phyloP scores from a whole-genome alignment of 2,888 invertebrate genomes.

The Carpatolechia fugitivella region DNA sequence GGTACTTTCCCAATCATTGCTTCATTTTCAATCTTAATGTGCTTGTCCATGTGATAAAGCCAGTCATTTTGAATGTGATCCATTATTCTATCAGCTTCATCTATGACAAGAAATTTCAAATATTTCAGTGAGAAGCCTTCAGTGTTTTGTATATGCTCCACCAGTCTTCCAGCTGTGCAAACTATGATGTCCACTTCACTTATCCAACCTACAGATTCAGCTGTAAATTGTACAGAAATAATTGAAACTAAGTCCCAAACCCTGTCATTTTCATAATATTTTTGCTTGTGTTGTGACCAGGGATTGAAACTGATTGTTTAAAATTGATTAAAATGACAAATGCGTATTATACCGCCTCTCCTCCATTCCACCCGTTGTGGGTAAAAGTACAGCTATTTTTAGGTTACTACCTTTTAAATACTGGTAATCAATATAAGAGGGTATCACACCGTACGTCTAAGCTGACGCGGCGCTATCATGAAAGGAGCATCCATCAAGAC shows the following conservation, averaged over 20 bases:
- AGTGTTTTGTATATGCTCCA: constrained; percentile 93
- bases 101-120: constrained; percentile 91
- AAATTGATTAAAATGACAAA: no score
- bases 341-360: no score
- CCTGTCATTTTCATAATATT: no score
- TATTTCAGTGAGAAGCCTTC: constrained; percentile 86
- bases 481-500: no score
- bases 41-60: constrained; percentile 89
- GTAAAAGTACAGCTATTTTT: no score
- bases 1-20: constrained; percentile 70
- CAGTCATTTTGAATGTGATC: constrained; percentile 95
- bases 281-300: no score
- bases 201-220: constrained; percentile 77
- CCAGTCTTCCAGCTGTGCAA: constrained; percentile 94
- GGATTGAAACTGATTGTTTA: no score
- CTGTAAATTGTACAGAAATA: constrained; percentile 52
- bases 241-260: neutral
- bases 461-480: no score
- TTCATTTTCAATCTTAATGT: constrained; percentile 79
- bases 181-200: constrained; percentile 90
- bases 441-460: no score
- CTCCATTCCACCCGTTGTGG: no score
- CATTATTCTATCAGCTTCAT: constrained; percentile 98
- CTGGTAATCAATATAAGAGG: no score
- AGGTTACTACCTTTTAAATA: no score